Percentiles rank a stretch among this genome's conserved stretches.
phyloP scores from a whole-genome alignment of 2,113 vertebrate genomes.

The Todiramphus saurophagus region DNA sequence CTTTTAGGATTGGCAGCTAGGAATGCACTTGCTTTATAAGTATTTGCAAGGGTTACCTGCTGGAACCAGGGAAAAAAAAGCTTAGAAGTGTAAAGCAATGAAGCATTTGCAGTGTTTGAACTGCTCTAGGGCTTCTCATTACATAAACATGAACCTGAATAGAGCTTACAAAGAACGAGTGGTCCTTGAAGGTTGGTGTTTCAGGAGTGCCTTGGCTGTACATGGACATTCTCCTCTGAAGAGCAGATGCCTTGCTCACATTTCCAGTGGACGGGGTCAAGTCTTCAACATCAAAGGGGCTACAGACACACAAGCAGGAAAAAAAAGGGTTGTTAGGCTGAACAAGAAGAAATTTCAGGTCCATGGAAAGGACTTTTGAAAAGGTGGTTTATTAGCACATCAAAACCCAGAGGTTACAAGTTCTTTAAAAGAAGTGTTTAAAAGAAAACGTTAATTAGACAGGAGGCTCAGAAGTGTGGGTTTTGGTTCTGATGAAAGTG shows the following conservation, averaged over 20 bases:
- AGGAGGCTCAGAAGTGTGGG: not conserved
- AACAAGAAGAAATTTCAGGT: not conserved
- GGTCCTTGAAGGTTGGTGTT: slow-evolving; percentile 93
- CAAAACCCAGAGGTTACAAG: not conserved
- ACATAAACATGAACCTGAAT: not conserved
- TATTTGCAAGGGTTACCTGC: not conserved
- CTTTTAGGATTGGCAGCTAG: not conserved
- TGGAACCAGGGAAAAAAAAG: not conserved
- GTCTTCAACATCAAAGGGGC: slow-evolving; percentile 96
- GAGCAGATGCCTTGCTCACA: slow-evolving; percentile 87
- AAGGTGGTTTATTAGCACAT: slow-evolving; percentile 35
- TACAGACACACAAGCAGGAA: slow-evolving; percentile 45
- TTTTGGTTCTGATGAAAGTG: not conserved
- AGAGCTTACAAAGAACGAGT: slow-evolving; percentile 92
- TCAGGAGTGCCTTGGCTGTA: slow-evolving; percentile 98
- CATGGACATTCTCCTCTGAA: slow-evolving; percentile 93
- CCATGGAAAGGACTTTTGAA: not conserved
- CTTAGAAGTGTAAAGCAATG: not conserved
- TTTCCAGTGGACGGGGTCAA: slow-evolving; percentile 87
- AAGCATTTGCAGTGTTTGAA: not conserved
- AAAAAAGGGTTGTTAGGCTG: not conserved
- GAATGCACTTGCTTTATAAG: not conserved
- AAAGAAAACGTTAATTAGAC: slow-evolving; percentile 22
- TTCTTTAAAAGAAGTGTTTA: slow-evolving; percentile 17
- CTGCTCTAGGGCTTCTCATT: not conserved